Evolutionary conservation across 2,113 vertebrate genomes (phyloP), one percentile per base, ranked within the genome.

Genomic region (Neodon shergylaensis): DNA sequence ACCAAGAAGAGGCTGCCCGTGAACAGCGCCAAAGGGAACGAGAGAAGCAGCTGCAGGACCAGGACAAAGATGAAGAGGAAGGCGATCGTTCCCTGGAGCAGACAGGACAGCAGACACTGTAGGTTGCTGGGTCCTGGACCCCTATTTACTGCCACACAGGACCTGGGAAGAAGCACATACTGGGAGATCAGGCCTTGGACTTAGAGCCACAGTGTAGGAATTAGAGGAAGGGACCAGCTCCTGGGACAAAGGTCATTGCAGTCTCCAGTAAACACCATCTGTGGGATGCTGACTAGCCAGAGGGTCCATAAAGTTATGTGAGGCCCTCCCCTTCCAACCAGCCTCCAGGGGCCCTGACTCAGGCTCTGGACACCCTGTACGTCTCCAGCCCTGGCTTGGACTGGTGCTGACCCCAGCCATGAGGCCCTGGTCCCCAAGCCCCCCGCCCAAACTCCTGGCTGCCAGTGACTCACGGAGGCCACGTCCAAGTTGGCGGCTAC

Each of bases 1-100:
- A 99, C 0, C 98, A 99, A 83, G 99, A 99, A 93, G 99, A 99
- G 96, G 98, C 98, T 0, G 99, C 99, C 0, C 93, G 98, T 13
- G 99, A 99, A 94, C 98, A 96, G 3, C 97, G 98, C 22, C 98
- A 98, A 79, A 97, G 98, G 85, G 98, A 98, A 84, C 97, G 99
- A 68, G 99, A 99, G 52, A 97, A 97, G 68, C 97, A 98, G 72
- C 97, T 97, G n/a, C 95, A 70, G 77, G 96, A 88, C 79, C 97
- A 97, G 94, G 44, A 93, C 39, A 22, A 87, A 47, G 65, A 70
- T 39, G 73, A 98, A 26, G 97, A 98, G 1, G 94, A 95, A 5
- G 93, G 94, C 5, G 88, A 90, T 0, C 95, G 47, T 49, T 54
- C 78, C 0, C 22, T 63, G 5, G 70, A 95, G 11, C 92, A 74